These are phyloP conservation scores for Dynastes tityus DNA, from an alignment of 2,888 invertebrate genomes.

Conservation along the genomic window DNA sequence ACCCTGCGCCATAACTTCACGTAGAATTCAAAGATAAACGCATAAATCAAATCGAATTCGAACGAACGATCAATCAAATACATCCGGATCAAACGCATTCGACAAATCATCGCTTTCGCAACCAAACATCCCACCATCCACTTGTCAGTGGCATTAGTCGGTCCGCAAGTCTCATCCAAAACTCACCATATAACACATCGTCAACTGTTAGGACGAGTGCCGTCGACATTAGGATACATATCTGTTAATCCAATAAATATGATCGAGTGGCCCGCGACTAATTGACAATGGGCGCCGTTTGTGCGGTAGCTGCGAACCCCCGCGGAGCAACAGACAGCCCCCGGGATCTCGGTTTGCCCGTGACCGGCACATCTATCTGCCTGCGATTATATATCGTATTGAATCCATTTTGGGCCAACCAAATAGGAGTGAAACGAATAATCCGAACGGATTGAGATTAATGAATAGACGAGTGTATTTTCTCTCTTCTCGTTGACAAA, in stretches of 20 bases:
- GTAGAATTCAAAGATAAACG: constrained; percentile 27
- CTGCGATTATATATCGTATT: constrained; percentile 7
- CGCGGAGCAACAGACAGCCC: constrained; percentile 58
- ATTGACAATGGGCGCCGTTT: constrained; percentile 64
- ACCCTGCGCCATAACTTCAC: neutral
- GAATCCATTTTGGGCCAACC: constrained; percentile 7
- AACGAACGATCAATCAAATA: constrained; percentile 39
- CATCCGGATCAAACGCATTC: constrained; percentile 48
- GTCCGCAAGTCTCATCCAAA: constrained; percentile 19
- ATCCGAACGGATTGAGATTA: constrained; percentile 47
- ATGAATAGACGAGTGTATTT: constrained; percentile 32
- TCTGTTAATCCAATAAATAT: constrained; percentile 68
- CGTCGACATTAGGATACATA: constrained; percentile 66
- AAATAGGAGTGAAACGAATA: constrained; percentile 21
- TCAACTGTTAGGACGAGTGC: constrained; percentile 56
- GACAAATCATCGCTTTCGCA: constrained; percentile 46
- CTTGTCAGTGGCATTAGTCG: constrained; percentile 47
- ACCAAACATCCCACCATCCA: constrained; percentile 30
- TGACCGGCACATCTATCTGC: constrained; percentile 28
- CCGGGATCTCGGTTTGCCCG: constrained; percentile 50
- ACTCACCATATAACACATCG: constrained; percentile 42
- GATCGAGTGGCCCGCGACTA: constrained; percentile 65
- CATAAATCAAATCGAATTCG: constrained; percentile 31
- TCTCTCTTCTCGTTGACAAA: neutral
- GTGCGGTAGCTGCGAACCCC: constrained; percentile 60